Base-by-base conservation (phyloP, 2,113 vertebrate species). In the Gasterosteus nipponicus region DNA sequence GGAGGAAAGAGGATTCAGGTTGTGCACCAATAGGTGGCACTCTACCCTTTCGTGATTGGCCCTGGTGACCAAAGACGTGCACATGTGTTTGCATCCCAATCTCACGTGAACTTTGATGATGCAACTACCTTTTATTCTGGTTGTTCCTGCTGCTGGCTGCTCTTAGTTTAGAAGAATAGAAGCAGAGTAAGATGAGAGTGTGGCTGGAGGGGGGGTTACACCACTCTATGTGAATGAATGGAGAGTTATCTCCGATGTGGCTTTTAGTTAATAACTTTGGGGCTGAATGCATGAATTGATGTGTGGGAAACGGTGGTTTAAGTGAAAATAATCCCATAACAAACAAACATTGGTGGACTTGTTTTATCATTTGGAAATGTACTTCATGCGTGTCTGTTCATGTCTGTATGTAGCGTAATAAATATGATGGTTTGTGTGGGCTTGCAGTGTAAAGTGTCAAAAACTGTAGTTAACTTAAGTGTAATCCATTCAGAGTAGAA, bases 11-110 rank as follows among this genome's bases (percentile, higher is more conserved):
- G 81, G 84, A 89, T 86, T 69, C 66, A 73, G 87, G 74, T 84
- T 85, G 75, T 79, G 70, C 74, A 86, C 93, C 94, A 92, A 93
- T 91, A 95, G 93, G 93, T 92, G 94, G 93, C 94, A 92, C 93
- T 91, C 89, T 94, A 93, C 90, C 86, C 93, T 94, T 92, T 93
- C 79, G 72, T 93, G 90, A 93, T 89, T 87, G 78, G 77, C 74
- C 81, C 73, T 41, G 51, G 68, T 89, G 86, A 90, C 85, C 83
- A 69, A 61, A 75, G 38, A 69, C 63, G 59, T 59, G 70, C 53
- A 54, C 74, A 62, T 57, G 53, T 4, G 2, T 63, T 56, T 54
- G 51, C 33, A 64, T 62, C 33, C 2, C 0, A 78, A 68, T 3
- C 2, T 26, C 60, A 77, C 66, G 81, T 69, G 53, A 85, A 81